Conservation (phyloP, 1,140 invertebrate genomes). For the Elymnias hypermnestra region DNA sequence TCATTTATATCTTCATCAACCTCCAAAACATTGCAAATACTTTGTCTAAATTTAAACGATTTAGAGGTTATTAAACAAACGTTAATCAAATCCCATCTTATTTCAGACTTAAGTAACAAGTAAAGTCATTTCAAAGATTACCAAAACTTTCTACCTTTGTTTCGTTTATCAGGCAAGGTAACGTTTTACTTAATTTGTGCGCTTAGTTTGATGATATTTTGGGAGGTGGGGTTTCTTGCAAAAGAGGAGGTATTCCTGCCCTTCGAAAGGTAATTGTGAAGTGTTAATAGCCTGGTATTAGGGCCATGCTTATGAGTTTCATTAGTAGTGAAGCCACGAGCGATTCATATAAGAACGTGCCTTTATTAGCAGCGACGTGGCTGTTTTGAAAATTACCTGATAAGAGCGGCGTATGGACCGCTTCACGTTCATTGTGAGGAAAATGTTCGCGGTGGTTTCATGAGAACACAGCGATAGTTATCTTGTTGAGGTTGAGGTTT, state of each 20-base stretch:
- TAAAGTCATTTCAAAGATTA: not conserved
- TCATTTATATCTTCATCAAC: too few relatives aligned
- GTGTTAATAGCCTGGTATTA: conserved; percentile 62
- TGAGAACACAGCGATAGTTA: too few relatives aligned
- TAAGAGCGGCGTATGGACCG: conserved; percentile 24
- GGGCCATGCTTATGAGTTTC: conserved; percentile 64
- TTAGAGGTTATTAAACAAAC: not conserved
- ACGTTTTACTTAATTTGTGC: conserved; percentile 51
- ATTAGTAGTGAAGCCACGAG: conserved; percentile 59
- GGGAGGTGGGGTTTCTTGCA: conserved; percentile 26
- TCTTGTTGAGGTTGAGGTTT: too few relatives aligned
- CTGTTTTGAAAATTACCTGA: conserved; percentile 59
- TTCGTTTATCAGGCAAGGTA: conserved; percentile 10
- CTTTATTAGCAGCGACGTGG: conserved; percentile 65
- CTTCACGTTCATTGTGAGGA: conserved; percentile 11
- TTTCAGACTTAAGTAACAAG: not conserved
- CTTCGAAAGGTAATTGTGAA: conserved; percentile 52
- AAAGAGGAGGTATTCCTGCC: conserved; percentile 46
- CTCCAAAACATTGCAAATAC: too few relatives aligned
- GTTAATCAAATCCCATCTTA: not conserved
- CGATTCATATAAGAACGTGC: conserved; percentile 66
- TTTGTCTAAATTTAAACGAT: too few relatives aligned
- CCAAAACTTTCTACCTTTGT: not conserved
- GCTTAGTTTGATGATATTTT: conserved; percentile 54
- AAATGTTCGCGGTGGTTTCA: too few relatives aligned